Base-by-base conservation (phyloP, 2,113 vertebrate species). In the Cochlearius cochlearius region DNA sequence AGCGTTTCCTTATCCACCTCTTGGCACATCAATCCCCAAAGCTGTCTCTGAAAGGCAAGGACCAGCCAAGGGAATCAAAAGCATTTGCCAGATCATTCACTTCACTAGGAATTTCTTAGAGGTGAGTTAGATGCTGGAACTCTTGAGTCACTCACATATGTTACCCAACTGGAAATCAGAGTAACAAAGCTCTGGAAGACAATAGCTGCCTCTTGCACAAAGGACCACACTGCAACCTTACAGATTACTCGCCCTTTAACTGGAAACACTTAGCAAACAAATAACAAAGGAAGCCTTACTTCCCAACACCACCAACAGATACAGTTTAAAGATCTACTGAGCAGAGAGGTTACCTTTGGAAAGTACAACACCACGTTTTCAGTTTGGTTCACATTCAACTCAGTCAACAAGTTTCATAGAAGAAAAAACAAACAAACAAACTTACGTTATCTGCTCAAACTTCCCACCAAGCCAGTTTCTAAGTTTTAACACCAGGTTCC, bases 241-340 rank as follows among this genome's bases (percentile, higher is more conserved):
- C 50, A 56, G 83, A 71, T 91, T 88, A 62, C 0, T 0, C 39
- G 13, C 15, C 25, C 64, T 92, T 91, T 91, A 91, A 72, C 80
- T 97, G 52, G 91, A 96, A 96, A 90, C 39, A 23, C 43, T 78
- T 23, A 67, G 10, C 69, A 82, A 96, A 75, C 47, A 92, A 88
- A 29, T 43, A 91, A 91, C 94, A 87, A 90, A 81, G 66, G 69
- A 91, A 90, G 32, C 34, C 62, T 81, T 49, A 27, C 77, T 75
- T 95, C 73, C 43, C 66, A 75, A 7, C 45, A 30, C 50, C 17
- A 53, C 36, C 66, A 43, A 34, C 55, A 94, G 41, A 39, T 59
- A 38, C 10, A 32, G 23, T 32, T 91, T 63, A 47, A 86, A 80
- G 15, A 91, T 23, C 38, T 55, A 17, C 13, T 5, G 15, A 63